Percentiles rank a stretch among this genome's conserved stretches.
phyloP scores from a whole-genome alignment of 2,888 invertebrate species.

The Heliconius hortense region DNA sequence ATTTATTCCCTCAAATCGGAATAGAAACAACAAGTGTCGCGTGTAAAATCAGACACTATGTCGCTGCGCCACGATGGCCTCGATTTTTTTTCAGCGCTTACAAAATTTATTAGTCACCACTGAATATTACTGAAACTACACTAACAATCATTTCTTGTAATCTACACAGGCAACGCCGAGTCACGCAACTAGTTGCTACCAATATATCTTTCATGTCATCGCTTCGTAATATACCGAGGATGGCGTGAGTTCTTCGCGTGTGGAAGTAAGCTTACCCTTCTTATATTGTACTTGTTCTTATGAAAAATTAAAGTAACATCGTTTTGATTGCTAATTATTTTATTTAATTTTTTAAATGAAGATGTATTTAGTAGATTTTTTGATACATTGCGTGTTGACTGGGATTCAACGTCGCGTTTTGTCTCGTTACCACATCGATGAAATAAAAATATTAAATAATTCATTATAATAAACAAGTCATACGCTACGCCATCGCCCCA shows the following conservation, averaged over 20 bases:
- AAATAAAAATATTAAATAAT: no score
- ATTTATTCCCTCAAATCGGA: neutral
- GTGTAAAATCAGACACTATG: neutral
- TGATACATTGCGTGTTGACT: no score
- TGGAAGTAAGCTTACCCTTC: neutral
- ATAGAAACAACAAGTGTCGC: neutral
- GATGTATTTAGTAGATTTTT: neutral
- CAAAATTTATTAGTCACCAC: neutral
- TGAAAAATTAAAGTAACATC: neutral
- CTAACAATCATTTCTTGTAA: neutral
- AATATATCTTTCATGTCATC: conserved; percentile 22
- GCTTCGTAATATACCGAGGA: neutral
- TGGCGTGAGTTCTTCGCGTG: conserved; percentile 17
- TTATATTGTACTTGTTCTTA: neutral
- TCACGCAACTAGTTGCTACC: conserved; percentile 9
- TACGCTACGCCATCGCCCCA: no score
- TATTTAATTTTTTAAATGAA: neutral
- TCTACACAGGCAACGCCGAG: conserved; percentile 9
- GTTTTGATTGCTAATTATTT: neutral
- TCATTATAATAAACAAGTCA: no score
- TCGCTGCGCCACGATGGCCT: neutral
- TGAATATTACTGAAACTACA: neutral
- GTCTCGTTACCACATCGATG: no score
- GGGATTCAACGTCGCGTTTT: no score
- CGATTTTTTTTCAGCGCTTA: neutral